Percentiles rank a stretch among this genome's conserved stretches.
These are phyloP conservation scores for Melierax canorus DNA, from an alignment of 2,113 vertebrate genomes.

Conservation along the genomic window DNA sequence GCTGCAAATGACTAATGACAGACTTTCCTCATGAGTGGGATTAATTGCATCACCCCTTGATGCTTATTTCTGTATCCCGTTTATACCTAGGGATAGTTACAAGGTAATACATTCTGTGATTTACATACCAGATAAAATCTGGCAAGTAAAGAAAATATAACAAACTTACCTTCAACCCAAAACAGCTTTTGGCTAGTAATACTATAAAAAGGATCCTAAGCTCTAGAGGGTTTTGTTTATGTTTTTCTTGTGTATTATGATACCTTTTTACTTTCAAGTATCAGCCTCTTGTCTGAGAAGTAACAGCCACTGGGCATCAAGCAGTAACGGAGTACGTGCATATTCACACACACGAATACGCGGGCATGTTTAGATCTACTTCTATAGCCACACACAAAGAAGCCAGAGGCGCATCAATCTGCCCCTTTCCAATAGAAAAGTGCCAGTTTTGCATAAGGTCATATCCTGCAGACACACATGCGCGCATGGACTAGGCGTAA, in stretches of 20 bases:
- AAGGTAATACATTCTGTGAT: neutral
- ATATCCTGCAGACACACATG: rapidly evolving
- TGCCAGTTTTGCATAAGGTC: rapidly evolving
- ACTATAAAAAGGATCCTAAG: neutral
- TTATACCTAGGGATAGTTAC: neutral
- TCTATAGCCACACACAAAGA: rapidly evolving
- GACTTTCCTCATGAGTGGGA: neutral
- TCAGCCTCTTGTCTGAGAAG: neutral
- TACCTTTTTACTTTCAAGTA: neutral
- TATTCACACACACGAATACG: rapidly evolving
- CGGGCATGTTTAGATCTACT: rapidly evolving
- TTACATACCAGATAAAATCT: neutral
- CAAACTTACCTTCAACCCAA: neutral
- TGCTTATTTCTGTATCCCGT: neutral
- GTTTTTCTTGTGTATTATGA: neutral
- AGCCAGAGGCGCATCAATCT: rapidly evolving
- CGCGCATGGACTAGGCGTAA: rapidly evolving
- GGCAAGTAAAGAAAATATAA: neutral
- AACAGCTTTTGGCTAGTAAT: neutral
- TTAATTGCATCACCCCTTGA: constrained; percentile 6
- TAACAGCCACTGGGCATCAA: neutral
- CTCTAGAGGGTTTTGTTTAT: rapidly evolving
- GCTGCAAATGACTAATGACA: neutral
- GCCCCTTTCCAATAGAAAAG: neutral
- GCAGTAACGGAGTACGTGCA: rapidly evolving